phyloP scores from a whole-genome alignment of 2,797 vertebrate species.

The Chelon labrosus region DNA sequence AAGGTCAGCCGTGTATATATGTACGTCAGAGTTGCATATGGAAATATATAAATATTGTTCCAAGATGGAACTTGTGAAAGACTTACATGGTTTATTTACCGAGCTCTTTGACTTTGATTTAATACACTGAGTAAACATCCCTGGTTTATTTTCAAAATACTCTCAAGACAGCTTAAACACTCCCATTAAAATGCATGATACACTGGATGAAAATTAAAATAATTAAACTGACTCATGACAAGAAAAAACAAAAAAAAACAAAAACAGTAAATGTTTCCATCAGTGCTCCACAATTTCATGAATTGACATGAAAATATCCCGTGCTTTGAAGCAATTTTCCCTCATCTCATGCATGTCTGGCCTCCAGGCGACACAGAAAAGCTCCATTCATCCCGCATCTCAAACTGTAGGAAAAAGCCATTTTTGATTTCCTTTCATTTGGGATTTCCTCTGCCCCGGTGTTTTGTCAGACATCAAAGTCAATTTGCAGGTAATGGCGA shows the following conservation, averaged over 20 bases:
- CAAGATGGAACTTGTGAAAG: slow-evolving; percentile 37
- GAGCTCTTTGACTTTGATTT: slow-evolving; percentile 57
- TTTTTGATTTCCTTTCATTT: slow-evolving; percentile 82
- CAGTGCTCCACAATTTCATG: slow-evolving; percentile 64
- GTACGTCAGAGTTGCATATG: slow-evolving; percentile 3
- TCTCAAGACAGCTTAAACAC: slow-evolving; percentile 62
- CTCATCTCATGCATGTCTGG: slow-evolving; percentile 52
- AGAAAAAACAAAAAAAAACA: slow-evolving; percentile 22
- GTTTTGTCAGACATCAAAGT: slow-evolving; percentile 86
- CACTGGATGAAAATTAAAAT: slow-evolving; percentile 74
- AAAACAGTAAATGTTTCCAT: slow-evolving; percentile 68
- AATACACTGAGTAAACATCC: slow-evolving; percentile 45
- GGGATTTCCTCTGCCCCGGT: slow-evolving; percentile 76
- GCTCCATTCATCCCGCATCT: slow-evolving; percentile 68
- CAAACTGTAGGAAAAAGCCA: slow-evolving; percentile 58
- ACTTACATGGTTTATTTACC: slow-evolving; percentile 64
- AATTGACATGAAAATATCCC: slow-evolving; percentile 71
- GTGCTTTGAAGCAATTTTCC: slow-evolving; percentile 70
- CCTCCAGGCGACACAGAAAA: slow-evolving; percentile 63
- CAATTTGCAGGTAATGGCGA: slow-evolving; percentile 80
- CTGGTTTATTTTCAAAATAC: slow-evolving; percentile 68
- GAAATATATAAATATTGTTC: slow-evolving; percentile 49
- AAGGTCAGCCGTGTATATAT: slow-evolving; percentile 13
- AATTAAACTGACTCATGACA: slow-evolving; percentile 68
- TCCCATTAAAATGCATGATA: slow-evolving; percentile 70